A percentile compares a stretch with the other conserved stretches of the same genome.
Conservation (phyloP, 1,140 invertebrate genomes). For the Fopius arisanus region DNA sequence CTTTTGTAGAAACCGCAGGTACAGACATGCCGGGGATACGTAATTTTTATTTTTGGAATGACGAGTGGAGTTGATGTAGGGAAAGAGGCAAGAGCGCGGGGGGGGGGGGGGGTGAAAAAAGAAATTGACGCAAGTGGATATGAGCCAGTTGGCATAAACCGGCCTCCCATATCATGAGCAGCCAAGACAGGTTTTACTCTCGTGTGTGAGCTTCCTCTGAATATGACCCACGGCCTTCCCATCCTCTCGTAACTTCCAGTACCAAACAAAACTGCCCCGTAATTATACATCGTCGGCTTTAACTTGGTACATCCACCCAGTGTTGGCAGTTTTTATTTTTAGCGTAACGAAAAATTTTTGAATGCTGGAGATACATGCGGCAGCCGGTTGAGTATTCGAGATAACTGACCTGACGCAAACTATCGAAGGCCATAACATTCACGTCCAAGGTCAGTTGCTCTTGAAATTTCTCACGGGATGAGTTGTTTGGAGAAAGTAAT, state of each 20-base stretch:
- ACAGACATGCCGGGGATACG: background rate
- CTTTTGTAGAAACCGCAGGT: background rate
- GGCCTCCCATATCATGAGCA: conserved; percentile 7
- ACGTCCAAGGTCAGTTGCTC: background rate
- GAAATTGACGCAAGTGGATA: conserved; percentile 13
- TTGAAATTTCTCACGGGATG: background rate
- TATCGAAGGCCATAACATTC: conserved; percentile 13
- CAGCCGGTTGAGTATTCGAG: background rate
- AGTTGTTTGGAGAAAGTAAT: too few species aligned
- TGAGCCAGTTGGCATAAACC: conserved; percentile 14
- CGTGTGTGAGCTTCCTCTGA: background rate
- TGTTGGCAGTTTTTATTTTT: conserved; percentile 1
- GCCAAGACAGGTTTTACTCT: conserved; percentile 11
- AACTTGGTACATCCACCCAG: background rate
- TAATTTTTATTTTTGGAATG: conserved; percentile 10
- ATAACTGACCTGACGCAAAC: conserved; percentile 10
- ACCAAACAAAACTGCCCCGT: conserved; percentile 10
- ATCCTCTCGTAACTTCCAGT: background rate
- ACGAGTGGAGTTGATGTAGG: background rate
- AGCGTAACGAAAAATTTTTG: background rate
- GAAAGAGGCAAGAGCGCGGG: too few species aligned
- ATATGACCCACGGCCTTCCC: background rate
- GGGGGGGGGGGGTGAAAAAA: background rate
- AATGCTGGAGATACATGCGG: background rate
- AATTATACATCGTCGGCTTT: background rate